Conservation (phyloP, 2,888 invertebrate genomes). For the Pemphredon lugubris region DNA sequence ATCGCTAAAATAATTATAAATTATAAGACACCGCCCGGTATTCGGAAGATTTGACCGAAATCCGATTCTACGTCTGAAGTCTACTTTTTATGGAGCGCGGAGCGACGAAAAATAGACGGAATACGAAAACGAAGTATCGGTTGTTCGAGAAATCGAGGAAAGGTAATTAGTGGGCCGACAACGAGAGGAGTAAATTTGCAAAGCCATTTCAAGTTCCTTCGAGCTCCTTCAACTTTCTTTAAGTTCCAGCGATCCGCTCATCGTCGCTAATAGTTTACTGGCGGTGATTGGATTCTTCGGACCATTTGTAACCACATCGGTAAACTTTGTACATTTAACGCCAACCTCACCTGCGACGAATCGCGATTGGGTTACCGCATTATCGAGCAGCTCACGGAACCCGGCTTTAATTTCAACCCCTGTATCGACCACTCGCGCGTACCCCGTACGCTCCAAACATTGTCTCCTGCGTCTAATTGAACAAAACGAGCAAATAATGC, state of each 20-base stretch:
- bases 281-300: conserved; percentile 75
- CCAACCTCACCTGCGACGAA: conserved; percentile 44
- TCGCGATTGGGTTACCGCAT: conserved; percentile 21
- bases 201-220: conserved; percentile 79
- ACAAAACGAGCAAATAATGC: neutral
- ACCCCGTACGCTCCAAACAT: neutral
- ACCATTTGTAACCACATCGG: conserved; percentile 75
- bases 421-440: conserved; percentile 11
- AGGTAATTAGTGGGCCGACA: conserved; percentile 75
- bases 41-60: too few relatives aligned
- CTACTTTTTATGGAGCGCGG: too few relatives aligned
- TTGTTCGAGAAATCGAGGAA: conserved; percentile 21
- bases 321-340: conserved; percentile 77
- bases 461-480: neutral
- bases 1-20: too few relatives aligned
- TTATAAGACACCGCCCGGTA: too few relatives aligned
- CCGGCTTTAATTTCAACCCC: conserved; percentile 26
- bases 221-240: conserved; percentile 70
- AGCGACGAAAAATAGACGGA: conserved; percentile 15
- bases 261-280: conserved; percentile 70
- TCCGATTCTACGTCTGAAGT: too few relatives aligned
- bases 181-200: conserved; percentile 77
- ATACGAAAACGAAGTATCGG: conserved; percentile 32
- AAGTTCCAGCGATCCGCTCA: conserved; percentile 55
- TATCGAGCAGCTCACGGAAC: conserved; percentile 54